phyloP scores from a whole-genome alignment of 2,888 invertebrate genomes.

The Dermolepida albohirtum region DNA sequence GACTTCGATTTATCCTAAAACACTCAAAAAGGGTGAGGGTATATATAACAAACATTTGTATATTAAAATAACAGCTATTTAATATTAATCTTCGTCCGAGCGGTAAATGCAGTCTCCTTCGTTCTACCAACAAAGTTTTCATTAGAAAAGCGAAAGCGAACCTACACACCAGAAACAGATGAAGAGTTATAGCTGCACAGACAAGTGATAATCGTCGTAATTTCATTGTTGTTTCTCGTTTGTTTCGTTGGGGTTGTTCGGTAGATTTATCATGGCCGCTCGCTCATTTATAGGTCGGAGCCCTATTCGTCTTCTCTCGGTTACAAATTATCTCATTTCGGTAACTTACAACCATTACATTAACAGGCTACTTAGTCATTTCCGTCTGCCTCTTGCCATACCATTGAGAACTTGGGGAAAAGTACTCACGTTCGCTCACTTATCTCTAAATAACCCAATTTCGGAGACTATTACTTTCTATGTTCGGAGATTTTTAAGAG shows the following conservation, averaged over 20 bases:
- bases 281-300: slow-evolving; percentile 61
- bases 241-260: slow-evolving; percentile 52
- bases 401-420: slow-evolving; percentile 6
- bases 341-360: slow-evolving; percentile 55
- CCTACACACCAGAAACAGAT: slow-evolving; percentile 56
- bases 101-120: background rate
- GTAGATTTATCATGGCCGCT: slow-evolving; percentile 63
- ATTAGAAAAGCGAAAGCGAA: slow-evolving; percentile 20
- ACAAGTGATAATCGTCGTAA: slow-evolving; percentile 66
- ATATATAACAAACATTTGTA: too few relatives aligned
- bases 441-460: slow-evolving; percentile 20
- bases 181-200: slow-evolving; percentile 63
- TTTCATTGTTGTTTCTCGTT: slow-evolving; percentile 61
- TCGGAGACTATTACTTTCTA: slow-evolving; percentile 16
- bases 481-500: slow-evolving; percentile 8
- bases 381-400: slow-evolving; percentile 31
- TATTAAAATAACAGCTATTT: background rate
- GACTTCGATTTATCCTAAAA: too few relatives aligned
- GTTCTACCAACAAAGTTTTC: slow-evolving; percentile 15
- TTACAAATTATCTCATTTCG: slow-evolving; percentile 60
- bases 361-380: slow-evolving; percentile 56
- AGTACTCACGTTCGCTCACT: slow-evolving; percentile 4
- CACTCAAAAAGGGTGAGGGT: too few relatives aligned
- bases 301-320: slow-evolving; percentile 57
- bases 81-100: slow-evolving; percentile 7